Conservation (phyloP, 2,797 vertebrate species). For the Eurystomus glaucurus region DNA sequence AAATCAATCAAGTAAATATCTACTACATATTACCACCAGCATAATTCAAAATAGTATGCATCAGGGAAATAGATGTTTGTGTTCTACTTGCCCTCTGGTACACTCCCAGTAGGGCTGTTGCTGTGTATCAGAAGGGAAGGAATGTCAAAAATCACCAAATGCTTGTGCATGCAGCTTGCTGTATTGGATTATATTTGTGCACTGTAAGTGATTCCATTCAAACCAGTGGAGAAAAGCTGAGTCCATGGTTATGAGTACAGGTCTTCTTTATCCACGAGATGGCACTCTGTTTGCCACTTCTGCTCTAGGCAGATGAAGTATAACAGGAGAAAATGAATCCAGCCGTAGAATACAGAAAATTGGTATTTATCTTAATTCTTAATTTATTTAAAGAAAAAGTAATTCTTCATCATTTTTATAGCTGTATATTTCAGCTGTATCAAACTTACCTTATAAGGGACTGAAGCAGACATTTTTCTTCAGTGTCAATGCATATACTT, state of each 20-base stretch:
- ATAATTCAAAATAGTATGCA: background rate
- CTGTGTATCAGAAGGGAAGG: background rate
- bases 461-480: background rate
- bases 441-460: background rate
- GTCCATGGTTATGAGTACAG: background rate
- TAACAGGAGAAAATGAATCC: background rate
- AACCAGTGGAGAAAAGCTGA: background rate
- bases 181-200: background rate
- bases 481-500: background rate
- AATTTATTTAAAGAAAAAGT: background rate
- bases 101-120: background rate
- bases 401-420: background rate
- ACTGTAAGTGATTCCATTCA: background rate
- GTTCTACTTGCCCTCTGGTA: background rate
- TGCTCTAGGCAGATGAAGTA: background rate
- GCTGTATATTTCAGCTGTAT: background rate
- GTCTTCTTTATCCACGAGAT: constrained; percentile 79
- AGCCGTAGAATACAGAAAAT: background rate
- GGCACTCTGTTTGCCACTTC: constrained; percentile 74
- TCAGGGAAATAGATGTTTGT: background rate
- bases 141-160: background rate
- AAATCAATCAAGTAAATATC: background rate
- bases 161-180: background rate
- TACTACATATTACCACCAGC: background rate
- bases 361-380: background rate